Evolutionary conservation across 2,888 invertebrate species (phyloP).

Genomic region (Heteromyza rotundicornis): DNA sequence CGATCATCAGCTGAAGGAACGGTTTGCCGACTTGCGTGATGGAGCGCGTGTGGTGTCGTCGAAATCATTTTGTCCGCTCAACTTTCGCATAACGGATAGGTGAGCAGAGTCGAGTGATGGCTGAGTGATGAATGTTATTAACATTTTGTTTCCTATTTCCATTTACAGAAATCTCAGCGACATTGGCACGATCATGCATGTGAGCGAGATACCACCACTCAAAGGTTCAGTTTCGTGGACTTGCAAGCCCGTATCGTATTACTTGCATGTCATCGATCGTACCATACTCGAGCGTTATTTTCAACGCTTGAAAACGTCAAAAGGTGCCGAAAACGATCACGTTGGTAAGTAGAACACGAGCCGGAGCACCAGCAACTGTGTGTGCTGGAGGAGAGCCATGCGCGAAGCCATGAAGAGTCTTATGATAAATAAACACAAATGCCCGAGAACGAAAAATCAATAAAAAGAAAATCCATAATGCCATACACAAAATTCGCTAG

Average conservation of each 20-base stretch:
- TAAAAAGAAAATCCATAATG: neutral
- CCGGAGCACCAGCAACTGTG: neutral
- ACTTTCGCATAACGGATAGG: slow-evolving; percentile 94
- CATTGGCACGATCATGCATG: slow-evolving; percentile 99
- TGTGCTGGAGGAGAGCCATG: neutral
- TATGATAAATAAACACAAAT: slow-evolving; percentile 3
- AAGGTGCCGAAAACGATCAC: slow-evolving; percentile 66
- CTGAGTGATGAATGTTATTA: neutral
- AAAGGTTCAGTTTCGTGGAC: slow-evolving; percentile 99
- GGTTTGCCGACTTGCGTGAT: slow-evolving; percentile 94
- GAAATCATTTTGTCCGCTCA: slow-evolving; percentile 98
- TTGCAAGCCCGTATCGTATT: slow-evolving; percentile 97
- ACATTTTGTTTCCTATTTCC: neutral
- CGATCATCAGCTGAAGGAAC: slow-evolving; percentile 94
- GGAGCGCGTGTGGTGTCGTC: slow-evolving; percentile 97
- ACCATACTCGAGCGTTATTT: slow-evolving; percentile 97
- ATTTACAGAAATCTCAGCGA: slow-evolving; percentile 85
- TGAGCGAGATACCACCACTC: slow-evolving; percentile 93
- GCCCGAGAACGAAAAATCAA: neutral
- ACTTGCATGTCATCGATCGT: slow-evolving; percentile 96
- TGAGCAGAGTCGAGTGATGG: slow-evolving; percentile 25
- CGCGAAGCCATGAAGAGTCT: neutral
- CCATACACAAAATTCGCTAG: neutral
- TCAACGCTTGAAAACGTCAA: slow-evolving; percentile 90
- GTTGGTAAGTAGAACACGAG: slow-evolving; percentile 55